Percentiles rank a stretch among this genome's conserved stretches.
phyloP scores from a whole-genome alignment of 2,113 vertebrate species.

The Bufo gargarizans region DNA sequence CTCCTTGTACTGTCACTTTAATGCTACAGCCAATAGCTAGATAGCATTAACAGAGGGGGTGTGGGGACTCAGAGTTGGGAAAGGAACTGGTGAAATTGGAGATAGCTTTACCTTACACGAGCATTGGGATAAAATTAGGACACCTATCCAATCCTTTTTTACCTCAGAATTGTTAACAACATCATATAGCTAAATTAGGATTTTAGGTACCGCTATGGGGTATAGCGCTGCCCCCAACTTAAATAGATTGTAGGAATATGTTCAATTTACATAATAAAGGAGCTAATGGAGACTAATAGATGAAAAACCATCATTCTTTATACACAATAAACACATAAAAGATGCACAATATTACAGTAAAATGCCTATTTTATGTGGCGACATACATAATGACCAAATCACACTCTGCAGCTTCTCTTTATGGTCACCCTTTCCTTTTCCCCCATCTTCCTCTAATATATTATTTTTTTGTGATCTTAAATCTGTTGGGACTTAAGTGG shows the following conservation, averaged over 20 bases:
- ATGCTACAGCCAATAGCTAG: background rate
- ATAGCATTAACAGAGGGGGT: background rate
- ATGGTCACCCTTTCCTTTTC: too few species aligned
- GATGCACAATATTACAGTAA: background rate
- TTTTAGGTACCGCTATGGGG: slow-evolving; percentile 7
- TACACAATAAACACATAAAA: background rate
- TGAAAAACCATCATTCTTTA: background rate
- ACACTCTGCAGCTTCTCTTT: background rate
- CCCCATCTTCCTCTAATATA: too few species aligned
- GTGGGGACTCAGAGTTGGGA: background rate
- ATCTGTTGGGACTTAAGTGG: too few species aligned
- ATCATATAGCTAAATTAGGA: background rate
- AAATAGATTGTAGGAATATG: background rate
- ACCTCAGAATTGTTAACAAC: background rate
- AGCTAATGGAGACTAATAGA: background rate
- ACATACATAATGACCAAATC: background rate
- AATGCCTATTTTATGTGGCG: background rate
- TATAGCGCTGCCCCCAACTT: background rate
- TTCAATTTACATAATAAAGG: background rate
- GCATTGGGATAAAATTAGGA: background rate
- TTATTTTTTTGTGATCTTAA: too few species aligned
- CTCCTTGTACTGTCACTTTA: too few species aligned
- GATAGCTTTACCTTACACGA: too few species aligned
- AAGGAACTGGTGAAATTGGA: too few species aligned
- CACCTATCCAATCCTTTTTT: background rate